These are phyloP conservation scores for Hoplostethus atlanticus DNA, from an alignment of 2,797 vertebrate species.

Conservation along the genomic window DNA sequence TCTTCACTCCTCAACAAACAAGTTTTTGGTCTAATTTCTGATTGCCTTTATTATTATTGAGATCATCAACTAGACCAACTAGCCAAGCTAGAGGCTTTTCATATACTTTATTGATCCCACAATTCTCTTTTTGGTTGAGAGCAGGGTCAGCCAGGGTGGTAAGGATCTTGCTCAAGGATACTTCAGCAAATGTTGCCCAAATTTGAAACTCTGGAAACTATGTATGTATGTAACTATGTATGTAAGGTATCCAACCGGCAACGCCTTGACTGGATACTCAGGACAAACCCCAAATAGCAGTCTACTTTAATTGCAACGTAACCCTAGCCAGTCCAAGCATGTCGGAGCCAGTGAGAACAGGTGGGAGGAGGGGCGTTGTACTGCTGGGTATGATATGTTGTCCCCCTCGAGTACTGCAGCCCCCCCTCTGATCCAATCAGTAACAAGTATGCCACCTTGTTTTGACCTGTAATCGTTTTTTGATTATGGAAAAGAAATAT, in stretches of 20 bases:
- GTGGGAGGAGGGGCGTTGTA: not conserved
- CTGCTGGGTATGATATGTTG: not conserved
- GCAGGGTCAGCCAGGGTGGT: no score
- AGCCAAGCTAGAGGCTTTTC: not conserved
- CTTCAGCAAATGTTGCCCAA: not conserved
- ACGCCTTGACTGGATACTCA: constrained; percentile 3
- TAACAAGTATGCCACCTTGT: no score
- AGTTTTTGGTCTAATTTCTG: not conserved
- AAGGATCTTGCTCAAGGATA: no score
- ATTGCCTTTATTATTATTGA: not conserved
- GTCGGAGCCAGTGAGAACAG: constrained; percentile 6
- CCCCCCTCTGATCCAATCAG: no score
- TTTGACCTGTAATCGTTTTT: no score
- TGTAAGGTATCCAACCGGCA: constrained; percentile 10
- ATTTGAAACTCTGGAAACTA: not conserved
- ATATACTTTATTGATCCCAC: not conserved
- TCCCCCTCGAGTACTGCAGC: not conserved
- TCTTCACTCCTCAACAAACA: not conserved
- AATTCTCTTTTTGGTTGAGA: no score
- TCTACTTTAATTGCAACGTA: not conserved
- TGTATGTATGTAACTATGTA: not conserved
- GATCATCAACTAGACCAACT: not conserved
- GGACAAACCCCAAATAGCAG: constrained; percentile 42
- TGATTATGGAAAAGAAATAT: no score
- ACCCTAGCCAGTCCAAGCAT: constrained; percentile 10